These are phyloP conservation scores for Egretta garzetta DNA, from an alignment of 2,113 vertebrate genomes.

Conservation along the genomic window DNA sequence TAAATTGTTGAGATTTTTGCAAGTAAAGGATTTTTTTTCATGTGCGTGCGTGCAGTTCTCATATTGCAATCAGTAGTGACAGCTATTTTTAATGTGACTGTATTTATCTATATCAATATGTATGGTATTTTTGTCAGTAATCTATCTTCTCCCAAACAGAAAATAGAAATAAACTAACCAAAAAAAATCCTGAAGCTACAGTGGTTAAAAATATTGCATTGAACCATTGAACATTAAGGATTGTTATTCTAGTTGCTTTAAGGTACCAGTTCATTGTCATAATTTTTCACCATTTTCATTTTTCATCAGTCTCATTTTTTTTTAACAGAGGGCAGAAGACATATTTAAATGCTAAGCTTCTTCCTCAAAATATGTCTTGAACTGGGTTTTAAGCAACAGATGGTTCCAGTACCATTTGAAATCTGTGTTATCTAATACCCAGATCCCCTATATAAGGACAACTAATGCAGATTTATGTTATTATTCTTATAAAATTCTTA, in stretches of 20 bases:
- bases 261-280: neutral
- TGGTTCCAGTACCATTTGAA: neutral
- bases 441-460: neutral
- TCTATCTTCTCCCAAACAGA: neutral
- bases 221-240: neutral
- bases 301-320: neutral
- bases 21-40: neutral
- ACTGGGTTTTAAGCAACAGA: neutral
- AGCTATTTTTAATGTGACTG: neutral
- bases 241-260: neutral
- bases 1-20: neutral
- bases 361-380: neutral
- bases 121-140: neutral
- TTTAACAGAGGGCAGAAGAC: neutral
- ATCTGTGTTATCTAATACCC: neutral
- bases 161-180: neutral
- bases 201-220: neutral
- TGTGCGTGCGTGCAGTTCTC: neutral
- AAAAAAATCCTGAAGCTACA: neutral
- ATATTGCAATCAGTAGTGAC: neutral
- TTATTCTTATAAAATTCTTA: neutral
- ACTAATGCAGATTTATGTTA: neutral
- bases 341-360: neutral
- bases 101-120: neutral
- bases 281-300: too few relatives aligned